phyloP scores from a whole-genome alignment of 2,888 invertebrate genomes.

The Plagodis pulveraria region DNA sequence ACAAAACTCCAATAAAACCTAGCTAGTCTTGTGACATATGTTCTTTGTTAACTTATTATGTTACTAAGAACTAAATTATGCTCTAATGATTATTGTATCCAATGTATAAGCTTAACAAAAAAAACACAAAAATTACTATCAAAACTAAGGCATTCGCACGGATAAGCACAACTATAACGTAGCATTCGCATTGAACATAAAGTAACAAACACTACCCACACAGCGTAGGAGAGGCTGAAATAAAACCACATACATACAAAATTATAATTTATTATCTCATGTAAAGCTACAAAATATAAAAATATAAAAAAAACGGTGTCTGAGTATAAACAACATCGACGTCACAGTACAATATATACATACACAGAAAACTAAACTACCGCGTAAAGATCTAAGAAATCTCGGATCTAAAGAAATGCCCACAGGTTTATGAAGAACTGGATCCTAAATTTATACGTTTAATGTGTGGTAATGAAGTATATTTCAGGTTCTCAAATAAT shows the following conservation, averaged over 20 bases:
- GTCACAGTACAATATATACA: slow-evolving; percentile 44
- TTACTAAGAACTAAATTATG: background rate
- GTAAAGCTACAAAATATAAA: slow-evolving; percentile 74
- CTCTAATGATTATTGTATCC: background rate
- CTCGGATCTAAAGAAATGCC: too few species aligned
- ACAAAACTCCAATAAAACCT: too few species aligned
- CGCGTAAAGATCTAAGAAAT: slow-evolving; percentile 7
- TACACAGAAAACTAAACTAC: slow-evolving; percentile 26
- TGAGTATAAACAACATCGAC: slow-evolving; percentile 64
- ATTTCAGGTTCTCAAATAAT: too few species aligned
- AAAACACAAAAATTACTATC: background rate
- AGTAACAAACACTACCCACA: background rate
- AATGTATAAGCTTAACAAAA: background rate
- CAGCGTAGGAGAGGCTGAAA: slow-evolving; percentile 31
- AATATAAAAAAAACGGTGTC: slow-evolving; percentile 59
- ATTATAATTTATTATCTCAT: slow-evolving; percentile 79
- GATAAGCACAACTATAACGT: background rate
- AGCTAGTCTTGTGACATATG: too few species aligned
- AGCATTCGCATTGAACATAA: slow-evolving; percentile 3
- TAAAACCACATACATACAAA: slow-evolving; percentile 64
- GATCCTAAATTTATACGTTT: too few species aligned
- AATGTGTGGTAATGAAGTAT: too few species aligned
- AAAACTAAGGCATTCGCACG: background rate
- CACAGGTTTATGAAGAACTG: too few species aligned
- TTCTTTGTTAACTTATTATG: too few species aligned